phyloP scores from a whole-genome alignment of 2,113 vertebrate genomes.

The Indicator maculatus region DNA sequence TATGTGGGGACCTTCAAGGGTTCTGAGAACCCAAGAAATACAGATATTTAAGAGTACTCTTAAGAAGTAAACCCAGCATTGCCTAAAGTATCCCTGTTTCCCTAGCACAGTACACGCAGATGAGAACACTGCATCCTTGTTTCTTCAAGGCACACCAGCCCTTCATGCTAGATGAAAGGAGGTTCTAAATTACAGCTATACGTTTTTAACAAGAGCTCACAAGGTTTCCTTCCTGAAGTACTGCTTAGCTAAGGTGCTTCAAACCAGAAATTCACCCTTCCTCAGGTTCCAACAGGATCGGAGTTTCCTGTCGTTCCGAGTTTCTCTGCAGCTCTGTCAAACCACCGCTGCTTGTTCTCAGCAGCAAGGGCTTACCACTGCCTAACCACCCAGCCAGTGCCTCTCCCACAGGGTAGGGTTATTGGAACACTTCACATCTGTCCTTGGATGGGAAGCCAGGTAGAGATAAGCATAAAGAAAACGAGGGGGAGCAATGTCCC shows the following conservation, averaged over 20 bases:
- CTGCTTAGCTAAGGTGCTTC: constrained; percentile 30
- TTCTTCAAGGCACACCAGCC: constrained; percentile 14
- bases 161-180: constrained; percentile 62
- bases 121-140: constrained; percentile 38
- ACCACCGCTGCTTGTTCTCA: neutral
- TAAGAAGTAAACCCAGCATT: neutral
- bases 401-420: neutral
- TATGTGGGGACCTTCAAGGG: neutral
- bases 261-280: constrained; percentile 23
- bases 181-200: constrained; percentile 41
- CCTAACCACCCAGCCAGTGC: too few species aligned
- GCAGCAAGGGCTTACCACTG: neutral
- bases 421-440: fast-evolving
- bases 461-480: neutral
- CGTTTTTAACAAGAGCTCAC: constrained; percentile 55
- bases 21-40: neutral
- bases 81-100: neutral
- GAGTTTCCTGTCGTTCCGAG: constrained; percentile 17
- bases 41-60: neutral
- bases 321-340: neutral
- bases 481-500: neutral
- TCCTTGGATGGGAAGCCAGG: neutral
- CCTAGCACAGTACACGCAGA: constrained; percentile 30
- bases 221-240: constrained; percentile 20
- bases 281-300: constrained; percentile 8